These are phyloP conservation scores for Lycocerus yunnanus DNA, from an alignment of 2,888 invertebrate genomes.

Conservation along the genomic window DNA sequence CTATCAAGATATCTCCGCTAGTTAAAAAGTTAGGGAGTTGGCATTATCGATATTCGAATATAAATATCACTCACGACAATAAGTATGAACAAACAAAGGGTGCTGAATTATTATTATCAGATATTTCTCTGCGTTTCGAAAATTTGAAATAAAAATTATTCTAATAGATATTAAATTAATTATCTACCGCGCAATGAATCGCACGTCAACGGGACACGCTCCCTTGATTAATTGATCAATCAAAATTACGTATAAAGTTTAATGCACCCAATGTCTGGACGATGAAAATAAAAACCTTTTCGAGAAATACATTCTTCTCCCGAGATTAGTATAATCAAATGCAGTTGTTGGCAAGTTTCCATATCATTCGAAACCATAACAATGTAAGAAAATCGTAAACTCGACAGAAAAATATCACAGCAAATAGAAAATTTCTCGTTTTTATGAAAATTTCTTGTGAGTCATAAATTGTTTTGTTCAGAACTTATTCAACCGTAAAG, in stretches of 20 bases:
- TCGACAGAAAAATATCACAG: background rate
- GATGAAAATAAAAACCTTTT: background rate
- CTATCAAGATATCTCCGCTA: conserved; percentile 16
- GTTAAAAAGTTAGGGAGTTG: background rate
- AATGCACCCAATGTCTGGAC: background rate
- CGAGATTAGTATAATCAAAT: background rate
- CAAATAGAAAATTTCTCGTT: background rate
- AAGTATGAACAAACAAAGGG: background rate
- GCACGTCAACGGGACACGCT: background rate
- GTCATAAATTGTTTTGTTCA: background rate
- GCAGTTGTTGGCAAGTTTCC: background rate
- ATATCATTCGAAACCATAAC: background rate
- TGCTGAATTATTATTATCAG: background rate
- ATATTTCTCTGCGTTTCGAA: background rate
- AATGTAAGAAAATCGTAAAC: background rate
- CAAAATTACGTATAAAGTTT: background rate
- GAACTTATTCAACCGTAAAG: background rate
- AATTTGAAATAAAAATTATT: background rate
- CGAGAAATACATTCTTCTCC: background rate
- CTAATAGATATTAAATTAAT: background rate
- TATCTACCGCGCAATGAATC: background rate
- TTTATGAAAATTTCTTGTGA: background rate
- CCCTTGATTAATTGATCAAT: background rate
- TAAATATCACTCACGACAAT: background rate
- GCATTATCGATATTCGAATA: background rate